Conservation (phyloP, 2,888 invertebrate species). For the Meghimatium bilineatum region DNA sequence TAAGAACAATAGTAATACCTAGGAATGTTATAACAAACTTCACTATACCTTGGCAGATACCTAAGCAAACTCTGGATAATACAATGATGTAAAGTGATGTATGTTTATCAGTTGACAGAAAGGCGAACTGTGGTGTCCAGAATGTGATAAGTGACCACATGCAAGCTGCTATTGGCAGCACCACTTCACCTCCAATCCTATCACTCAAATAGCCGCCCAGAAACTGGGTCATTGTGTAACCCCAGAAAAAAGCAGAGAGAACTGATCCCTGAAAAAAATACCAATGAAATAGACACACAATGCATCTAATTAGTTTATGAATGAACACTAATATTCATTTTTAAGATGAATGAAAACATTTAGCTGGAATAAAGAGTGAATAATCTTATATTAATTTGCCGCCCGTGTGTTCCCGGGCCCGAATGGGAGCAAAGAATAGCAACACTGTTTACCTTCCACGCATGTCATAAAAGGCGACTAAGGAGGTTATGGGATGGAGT, state of each 20-base stretch:
- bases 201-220: constrained; percentile 79
- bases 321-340: no score
- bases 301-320: no score
- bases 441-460: no score
- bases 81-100: constrained; percentile 81
- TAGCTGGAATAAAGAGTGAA: no score
- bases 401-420: no score
- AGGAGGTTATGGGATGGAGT: no score
- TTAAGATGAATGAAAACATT: no score
- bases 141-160: constrained; percentile 77
- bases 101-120: constrained; percentile 77
- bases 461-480: no score
- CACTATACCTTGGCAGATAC: constrained; percentile 81
- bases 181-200: constrained; percentile 82
- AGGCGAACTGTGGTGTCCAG: constrained; percentile 74
- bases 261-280: constrained; percentile 80
- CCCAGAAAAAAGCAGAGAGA: constrained; percentile 86
- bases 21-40: background rate
- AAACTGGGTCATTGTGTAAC: constrained; percentile 83
- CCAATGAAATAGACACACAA: background rate
- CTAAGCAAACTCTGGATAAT: constrained; percentile 81
- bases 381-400: no score
- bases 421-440: no score
- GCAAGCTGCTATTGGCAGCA: constrained; percentile 82
- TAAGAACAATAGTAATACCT: background rate